phyloP scores from a whole-genome alignment of 2,113 vertebrate species.

The Psammodynastes pulverulentus region DNA sequence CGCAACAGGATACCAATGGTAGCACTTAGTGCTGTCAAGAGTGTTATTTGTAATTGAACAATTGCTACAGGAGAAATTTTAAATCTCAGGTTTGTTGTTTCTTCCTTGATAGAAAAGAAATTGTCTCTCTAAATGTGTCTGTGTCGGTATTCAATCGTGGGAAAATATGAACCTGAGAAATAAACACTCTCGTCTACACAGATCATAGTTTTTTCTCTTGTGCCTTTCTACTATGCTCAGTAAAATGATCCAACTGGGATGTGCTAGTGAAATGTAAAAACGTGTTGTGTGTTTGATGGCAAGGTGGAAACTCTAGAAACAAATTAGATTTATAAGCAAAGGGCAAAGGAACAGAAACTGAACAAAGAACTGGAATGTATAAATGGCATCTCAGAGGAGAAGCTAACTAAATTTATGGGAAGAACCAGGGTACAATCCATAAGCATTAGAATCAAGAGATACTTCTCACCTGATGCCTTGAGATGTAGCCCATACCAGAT shows the following conservation, averaged over 20 bases:
- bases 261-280: slow-evolving; percentile 15
- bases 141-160: background rate
- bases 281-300: slow-evolving; percentile 12
- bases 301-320: background rate
- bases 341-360: slow-evolving; percentile 7
- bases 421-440: background rate
- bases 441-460: slow-evolving; percentile 7
- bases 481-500: background rate
- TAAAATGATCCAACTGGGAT: slow-evolving; percentile 22
- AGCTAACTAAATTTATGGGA: background rate
- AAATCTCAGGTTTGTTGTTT: slow-evolving; percentile 23
- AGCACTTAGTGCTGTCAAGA: slow-evolving; percentile 35
- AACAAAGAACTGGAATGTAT: background rate
- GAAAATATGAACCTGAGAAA: slow-evolving; percentile 21
- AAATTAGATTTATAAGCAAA: slow-evolving; percentile 28
- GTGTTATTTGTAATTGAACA: slow-evolving; percentile 40
- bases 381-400: background rate
- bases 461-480: background rate
- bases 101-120: slow-evolving; percentile 28
- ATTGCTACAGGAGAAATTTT: slow-evolving; percentile 17
- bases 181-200: slow-evolving; percentile 11
- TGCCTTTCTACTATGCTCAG: slow-evolving; percentile 21
- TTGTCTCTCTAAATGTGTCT: background rate
- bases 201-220: background rate
- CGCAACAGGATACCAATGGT: slow-evolving; percentile 27